These are phyloP conservation scores for Apamea monoglypha DNA, from an alignment of 2,888 invertebrate genomes.

Conservation along the genomic window DNA sequence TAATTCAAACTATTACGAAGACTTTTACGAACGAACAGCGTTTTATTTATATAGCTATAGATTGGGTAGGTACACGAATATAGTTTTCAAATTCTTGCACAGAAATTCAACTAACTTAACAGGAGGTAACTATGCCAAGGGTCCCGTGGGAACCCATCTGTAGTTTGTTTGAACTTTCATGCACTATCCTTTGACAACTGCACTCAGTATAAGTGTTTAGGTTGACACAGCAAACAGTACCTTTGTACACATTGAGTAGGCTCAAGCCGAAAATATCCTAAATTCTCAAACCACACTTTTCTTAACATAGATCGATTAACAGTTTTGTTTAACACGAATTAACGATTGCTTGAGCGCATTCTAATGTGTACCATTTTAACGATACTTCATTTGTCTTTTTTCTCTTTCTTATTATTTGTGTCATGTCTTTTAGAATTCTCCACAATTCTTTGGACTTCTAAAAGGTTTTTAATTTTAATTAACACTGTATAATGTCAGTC, in stretches of 20 bases:
- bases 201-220: conserved; percentile 62
- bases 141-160: conserved; percentile 68
- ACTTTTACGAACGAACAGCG: not conserved
- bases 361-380: conserved; percentile 52
- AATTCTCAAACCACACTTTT: conserved; percentile 10
- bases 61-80: not conserved
- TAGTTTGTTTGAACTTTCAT: conserved; percentile 83
- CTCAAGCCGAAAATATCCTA: conserved; percentile 46
- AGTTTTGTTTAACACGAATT: conserved; percentile 33
- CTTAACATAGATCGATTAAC: conserved; percentile 45
- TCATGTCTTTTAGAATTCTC: conserved; percentile 61
- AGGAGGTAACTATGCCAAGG: conserved; percentile 76
- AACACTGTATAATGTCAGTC: conserved; percentile 37
- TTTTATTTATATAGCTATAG: not conserved
- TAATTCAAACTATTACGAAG: not conserved
- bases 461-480: conserved; percentile 55
- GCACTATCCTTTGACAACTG: conserved; percentile 71
- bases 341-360: conserved; percentile 58
- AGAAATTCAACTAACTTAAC: conserved; percentile 77
- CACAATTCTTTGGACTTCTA: conserved; percentile 67
- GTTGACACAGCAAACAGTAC: conserved; percentile 48
- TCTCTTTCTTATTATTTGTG: conserved; percentile 24
- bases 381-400: conserved; percentile 24
- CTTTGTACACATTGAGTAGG: conserved; percentile 50
- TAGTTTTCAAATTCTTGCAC: conserved; percentile 39